Base-by-base conservation (phyloP, 2,113 vertebrate species). In the Poeciliopsis retropinna region DNA sequence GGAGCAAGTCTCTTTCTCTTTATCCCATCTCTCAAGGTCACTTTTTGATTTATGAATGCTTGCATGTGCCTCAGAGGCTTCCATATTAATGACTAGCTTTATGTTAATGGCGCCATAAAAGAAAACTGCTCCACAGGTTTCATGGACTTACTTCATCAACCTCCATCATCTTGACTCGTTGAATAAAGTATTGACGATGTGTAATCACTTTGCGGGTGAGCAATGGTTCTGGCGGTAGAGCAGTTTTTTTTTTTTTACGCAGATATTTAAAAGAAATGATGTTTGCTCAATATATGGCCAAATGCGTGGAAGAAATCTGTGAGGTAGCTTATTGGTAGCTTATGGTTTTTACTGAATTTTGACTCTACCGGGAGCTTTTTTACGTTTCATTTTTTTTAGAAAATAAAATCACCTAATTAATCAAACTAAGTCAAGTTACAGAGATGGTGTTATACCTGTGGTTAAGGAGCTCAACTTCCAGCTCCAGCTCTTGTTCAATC, bases 71-170 rank as follows among this genome's bases (percentile, higher is more conserved):
- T 81, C 34, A 9, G 57, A 76, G 61, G 70, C 37, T 79, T 80
- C 64, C 81, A 84, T 84, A 84, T 82, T 86, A 82, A 82, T 76
- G 81, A 80, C 66, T 31, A 27, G 77, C 60, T 47, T 82, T 81
- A 83, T 80, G 73, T 67, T 80, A 78, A 87, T 74, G 30, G 32
- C 1, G 13, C 61, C 62, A 81, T 70, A 70, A 79, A 70, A 75
- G 70, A 64, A 79, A 70, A 27, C 71, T 4, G 60, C 82, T 6
- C 78, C 76, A 78, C 78, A 79, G 85, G 78, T 75, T 79, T 72
- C 60, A 64, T 69, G n/a, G 32, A 70, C 64, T 69, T 47, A 65
- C 47, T 72, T 68, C 30, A 51, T 30, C 29, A 65, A n/a, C 66
- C 66, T 78, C 70, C n/a, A 65, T 67, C 81, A 44, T 63, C 69